A percentile compares a stretch with the other conserved stretches of the same genome.
phyloP scores from a whole-genome alignment of 1,140 invertebrate genomes.

The Atopsyche davidsoni region DNA sequence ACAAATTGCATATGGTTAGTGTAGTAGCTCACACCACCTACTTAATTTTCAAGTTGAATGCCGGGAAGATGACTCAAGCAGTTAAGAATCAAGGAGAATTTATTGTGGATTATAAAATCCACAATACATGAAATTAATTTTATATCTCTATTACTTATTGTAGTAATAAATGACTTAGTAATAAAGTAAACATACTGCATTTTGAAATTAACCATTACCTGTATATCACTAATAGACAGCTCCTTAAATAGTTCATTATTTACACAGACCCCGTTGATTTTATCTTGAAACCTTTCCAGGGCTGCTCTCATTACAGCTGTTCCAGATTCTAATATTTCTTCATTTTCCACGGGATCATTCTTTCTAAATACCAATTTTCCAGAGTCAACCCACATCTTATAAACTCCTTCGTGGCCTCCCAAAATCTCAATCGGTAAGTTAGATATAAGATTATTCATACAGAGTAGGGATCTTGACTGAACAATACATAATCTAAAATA shows the following conservation, averaged over 20 bases:
- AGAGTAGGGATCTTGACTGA: constrained; percentile 56
- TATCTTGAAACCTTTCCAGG: constrained; percentile 44
- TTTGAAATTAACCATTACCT: constrained; percentile 32
- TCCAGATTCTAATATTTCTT: constrained; percentile 55
- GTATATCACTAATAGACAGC: constrained; percentile 42
- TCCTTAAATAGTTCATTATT: constrained; percentile 39
- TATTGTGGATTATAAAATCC: too few relatives aligned
- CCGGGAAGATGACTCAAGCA: too few relatives aligned
- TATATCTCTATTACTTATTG: too few relatives aligned
- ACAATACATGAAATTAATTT: too few relatives aligned
- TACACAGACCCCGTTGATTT: constrained; percentile 27
- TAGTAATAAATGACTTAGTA: too few relatives aligned
- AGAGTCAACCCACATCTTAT: constrained; percentile 52
- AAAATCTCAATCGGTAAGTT: constrained; percentile 53
- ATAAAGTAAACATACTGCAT: background rate
- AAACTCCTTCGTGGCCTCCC: constrained; percentile 51
- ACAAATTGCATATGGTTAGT: too few relatives aligned
- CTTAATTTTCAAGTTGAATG: too few relatives aligned
- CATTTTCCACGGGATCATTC: constrained; percentile 37
- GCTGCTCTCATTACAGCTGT: constrained; percentile 61
- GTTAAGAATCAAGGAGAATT: too few relatives aligned
- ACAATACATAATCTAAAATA: constrained; percentile 44
- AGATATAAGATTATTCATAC: constrained; percentile 61
- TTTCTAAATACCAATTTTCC: constrained; percentile 53
- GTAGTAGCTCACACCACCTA: too few relatives aligned